These are phyloP conservation scores for Trissoscelio sp. DNA, from an alignment of 2,888 invertebrate species.

Conservation along the genomic window DNA sequence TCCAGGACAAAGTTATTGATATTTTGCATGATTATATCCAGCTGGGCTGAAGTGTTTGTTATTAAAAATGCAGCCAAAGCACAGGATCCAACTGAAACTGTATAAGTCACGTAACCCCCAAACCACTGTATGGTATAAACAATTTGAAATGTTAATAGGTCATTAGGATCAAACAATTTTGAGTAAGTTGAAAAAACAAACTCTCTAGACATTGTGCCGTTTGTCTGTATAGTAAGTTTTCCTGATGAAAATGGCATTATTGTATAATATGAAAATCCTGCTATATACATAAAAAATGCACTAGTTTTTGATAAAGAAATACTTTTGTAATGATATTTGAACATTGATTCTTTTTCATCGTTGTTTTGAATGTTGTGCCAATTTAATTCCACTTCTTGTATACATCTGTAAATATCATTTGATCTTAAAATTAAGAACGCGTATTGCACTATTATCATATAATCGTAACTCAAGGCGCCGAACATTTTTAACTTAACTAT, in stretches of 20 bases:
- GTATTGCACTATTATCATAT: conserved; percentile 75
- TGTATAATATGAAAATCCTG: conserved; percentile 69
- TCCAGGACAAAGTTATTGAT: conserved; percentile 35
- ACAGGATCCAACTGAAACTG: conserved; percentile 66
- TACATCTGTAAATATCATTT: conserved; percentile 45
- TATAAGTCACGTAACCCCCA: conserved; percentile 65
- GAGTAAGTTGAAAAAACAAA: conserved; percentile 71
- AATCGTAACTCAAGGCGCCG: conserved; percentile 72
- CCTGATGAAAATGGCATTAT: conserved; percentile 68
- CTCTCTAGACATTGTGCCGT: conserved; percentile 53
- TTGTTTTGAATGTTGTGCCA: conserved; percentile 25
- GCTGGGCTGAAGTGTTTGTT: conserved; percentile 71
- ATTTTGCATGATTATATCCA: conserved; percentile 67
- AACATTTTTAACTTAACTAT: conserved; percentile 70
- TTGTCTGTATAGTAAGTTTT: conserved; percentile 61
- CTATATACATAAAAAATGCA: conserved; percentile 71
- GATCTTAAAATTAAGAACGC: conserved; percentile 10
- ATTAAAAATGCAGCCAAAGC: conserved; percentile 69
- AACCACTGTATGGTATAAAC: conserved; percentile 67
- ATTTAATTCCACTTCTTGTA: conserved; percentile 25
- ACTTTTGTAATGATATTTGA: conserved; percentile 53
- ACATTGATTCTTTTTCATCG: conserved; percentile 27
- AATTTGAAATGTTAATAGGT: conserved; percentile 69
- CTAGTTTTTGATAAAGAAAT: conserved; percentile 64
- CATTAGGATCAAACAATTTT: conserved; percentile 66